Base-by-base conservation (phyloP, 2,797 vertebrate species). In the Sebastes elongatus region DNA sequence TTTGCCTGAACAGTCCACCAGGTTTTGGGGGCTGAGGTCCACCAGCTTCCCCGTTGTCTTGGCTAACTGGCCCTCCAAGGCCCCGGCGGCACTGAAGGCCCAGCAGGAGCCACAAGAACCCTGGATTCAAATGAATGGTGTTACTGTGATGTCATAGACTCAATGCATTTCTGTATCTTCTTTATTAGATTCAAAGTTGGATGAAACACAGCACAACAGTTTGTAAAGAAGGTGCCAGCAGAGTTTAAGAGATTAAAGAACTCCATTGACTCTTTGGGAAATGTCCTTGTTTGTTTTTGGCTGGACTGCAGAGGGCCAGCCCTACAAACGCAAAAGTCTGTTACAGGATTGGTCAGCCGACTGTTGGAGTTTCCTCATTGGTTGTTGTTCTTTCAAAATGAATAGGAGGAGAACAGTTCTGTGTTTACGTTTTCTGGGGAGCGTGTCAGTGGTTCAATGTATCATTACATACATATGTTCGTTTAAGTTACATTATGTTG, bases 21-120 rank as follows among this genome's bases (percentile, higher is more conserved):
- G 93, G 86, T 99, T 99, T 79, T 99, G 97, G 1, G 94, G 73
- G 25, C 98, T 99, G 33, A 99, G 96, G 1, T 97, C 96, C 7
- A 97, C 84, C 82, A 99, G 78, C 2, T 90, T 93, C 59, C 97
- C 97, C 0, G 94, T 97, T 1, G 72, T 96, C 93, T 93, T 96
- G 89, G 95, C 97, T 65, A 97, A 55, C 90, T 97, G 97, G 0
- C 92, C 97, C 75, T 99, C 97, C 38, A 99, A 92, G 4, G 98
- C 97, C 4, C 97, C 98, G 2, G 91, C 96, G 0, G 96, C 94
- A 1, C 97, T 98, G 92, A 99, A 99, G 0, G 98, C 98, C 97
- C 98, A 99, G 85, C 97, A 99, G 1, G 97, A 90, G 0, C 98
- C 97, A 23, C 97, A 99, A 0, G 91, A 0, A 0, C 96, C 96